Evolutionary conservation across 2,797 vertebrate genomes (phyloP).

Genomic region (Cetoscarus ocellatus): DNA sequence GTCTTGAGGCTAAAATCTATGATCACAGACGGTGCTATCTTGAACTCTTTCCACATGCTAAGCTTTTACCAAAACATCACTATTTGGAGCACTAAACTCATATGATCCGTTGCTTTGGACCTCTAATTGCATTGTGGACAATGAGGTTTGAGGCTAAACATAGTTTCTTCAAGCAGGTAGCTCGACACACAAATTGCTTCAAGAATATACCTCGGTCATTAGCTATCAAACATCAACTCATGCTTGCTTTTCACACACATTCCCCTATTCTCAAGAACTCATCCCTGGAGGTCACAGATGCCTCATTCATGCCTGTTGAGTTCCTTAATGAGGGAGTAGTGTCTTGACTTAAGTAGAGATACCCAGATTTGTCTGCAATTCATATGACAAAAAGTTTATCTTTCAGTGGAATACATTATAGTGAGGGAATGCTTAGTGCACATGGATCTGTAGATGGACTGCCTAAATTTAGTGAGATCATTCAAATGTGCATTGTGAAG

Average conservation of each 20-base stretch:
- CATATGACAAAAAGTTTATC: slow-evolving; percentile 39
- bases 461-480: slow-evolving; percentile 42
- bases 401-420: slow-evolving; percentile 43
- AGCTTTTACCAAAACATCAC: background rate
- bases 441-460: slow-evolving; percentile 47
- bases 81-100: too few species aligned
- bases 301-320: slow-evolving; percentile 32
- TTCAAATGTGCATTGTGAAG: slow-evolving; percentile 46
- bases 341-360: slow-evolving; percentile 17
- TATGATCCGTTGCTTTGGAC: too few species aligned
- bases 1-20: slow-evolving; percentile 8
- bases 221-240: slow-evolving; percentile 40
- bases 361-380: slow-evolving; percentile 36
- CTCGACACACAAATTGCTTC: slow-evolving; percentile 21
- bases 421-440: slow-evolving; percentile 44
- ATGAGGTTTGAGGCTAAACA: slow-evolving; percentile 42
- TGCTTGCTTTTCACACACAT: slow-evolving; percentile 35
- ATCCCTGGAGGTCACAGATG: slow-evolving; percentile 36
- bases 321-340: slow-evolving; percentile 20
- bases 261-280: slow-evolving; percentile 35
- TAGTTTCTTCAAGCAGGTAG: slow-evolving; percentile 44
- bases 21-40: slow-evolving; percentile 27
- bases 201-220: slow-evolving; percentile 35
- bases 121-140: slow-evolving; percentile 15
- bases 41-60: slow-evolving; percentile 28